Evolutionary conservation across 2,113 vertebrate genomes (phyloP).

Genomic region (Etheostoma spectabile): DNA sequence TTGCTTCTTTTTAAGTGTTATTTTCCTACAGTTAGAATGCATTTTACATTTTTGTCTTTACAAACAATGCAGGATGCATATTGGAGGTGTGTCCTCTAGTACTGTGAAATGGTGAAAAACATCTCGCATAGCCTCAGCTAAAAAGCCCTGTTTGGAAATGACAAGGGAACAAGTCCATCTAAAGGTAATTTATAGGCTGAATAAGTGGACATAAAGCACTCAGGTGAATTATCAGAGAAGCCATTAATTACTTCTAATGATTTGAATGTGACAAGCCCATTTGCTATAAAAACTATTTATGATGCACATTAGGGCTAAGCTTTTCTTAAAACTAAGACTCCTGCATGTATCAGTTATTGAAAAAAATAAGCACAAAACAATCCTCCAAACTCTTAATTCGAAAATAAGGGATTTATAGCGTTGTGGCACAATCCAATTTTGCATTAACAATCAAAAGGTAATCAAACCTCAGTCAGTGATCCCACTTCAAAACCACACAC

Average conservation of each 20-base stretch:
- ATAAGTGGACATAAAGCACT: slow-evolving; percentile 81
- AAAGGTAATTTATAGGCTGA: slow-evolving; percentile 76
- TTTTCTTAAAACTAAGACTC: slow-evolving; percentile 74
- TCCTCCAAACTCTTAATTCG: slow-evolving; percentile 76
- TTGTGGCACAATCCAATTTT: slow-evolving; percentile 65
- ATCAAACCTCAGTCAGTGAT: slow-evolving; percentile 81
- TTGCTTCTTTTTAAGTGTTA: slow-evolving; percentile 12
- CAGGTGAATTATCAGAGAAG: slow-evolving; percentile 83
- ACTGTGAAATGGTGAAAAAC: slow-evolving; percentile 28
- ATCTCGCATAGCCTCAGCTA: slow-evolving; percentile 29
- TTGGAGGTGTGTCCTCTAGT: not conserved
- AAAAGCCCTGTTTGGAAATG: slow-evolving; percentile 58
- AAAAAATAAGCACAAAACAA: slow-evolving; percentile 75
- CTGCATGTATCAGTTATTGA: slow-evolving; percentile 39
- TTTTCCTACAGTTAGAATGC: not conserved
- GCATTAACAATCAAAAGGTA: slow-evolving; percentile 80
- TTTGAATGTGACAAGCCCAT: slow-evolving; percentile 81
- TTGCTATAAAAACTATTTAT: slow-evolving; percentile 87
- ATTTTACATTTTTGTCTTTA: not conserved
- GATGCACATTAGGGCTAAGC: slow-evolving; percentile 76
- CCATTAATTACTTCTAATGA: slow-evolving; percentile 85
- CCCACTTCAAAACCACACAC: slow-evolving; percentile 77
- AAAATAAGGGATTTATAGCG: slow-evolving; percentile 77
- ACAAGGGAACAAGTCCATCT: slow-evolving; percentile 66
- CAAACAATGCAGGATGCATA: not conserved